phyloP scores from a whole-genome alignment of 2,797 vertebrate species.

The Synanceia verrucosa region DNA sequence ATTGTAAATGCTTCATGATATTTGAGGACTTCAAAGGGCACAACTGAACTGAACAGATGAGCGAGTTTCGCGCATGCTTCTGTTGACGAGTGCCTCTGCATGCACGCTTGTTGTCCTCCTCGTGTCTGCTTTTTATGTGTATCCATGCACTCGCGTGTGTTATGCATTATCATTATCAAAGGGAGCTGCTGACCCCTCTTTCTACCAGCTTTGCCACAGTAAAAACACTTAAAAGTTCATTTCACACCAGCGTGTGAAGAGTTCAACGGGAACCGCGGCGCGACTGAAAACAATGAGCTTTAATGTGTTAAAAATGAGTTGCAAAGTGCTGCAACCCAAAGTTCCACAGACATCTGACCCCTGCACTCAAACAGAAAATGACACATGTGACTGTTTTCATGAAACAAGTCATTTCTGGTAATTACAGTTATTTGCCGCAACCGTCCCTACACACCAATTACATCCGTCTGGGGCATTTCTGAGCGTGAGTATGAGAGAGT shows the following conservation, averaged over 20 bases:
- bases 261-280: slow-evolving; percentile 58
- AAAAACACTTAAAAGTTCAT: slow-evolving; percentile 61
- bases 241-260: slow-evolving; percentile 51
- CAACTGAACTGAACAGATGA: slow-evolving; percentile 64
- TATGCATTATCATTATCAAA: slow-evolving; percentile 73
- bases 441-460: slow-evolving; percentile 80
- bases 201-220: slow-evolving; percentile 36
- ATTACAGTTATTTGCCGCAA: slow-evolving; percentile 85
- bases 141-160: slow-evolving; percentile 12
- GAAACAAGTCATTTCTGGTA: slow-evolving; percentile 84
- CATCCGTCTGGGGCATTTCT: slow-evolving; percentile 73
- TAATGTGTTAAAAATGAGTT: slow-evolving; percentile 74
- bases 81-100: slow-evolving; percentile 35
- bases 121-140: slow-evolving; percentile 29
- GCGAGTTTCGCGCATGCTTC: slow-evolving; percentile 32
- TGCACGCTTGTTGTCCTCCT: slow-evolving; percentile 15
- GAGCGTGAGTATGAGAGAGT: slow-evolving; percentile 18
- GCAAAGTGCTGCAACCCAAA: slow-evolving; percentile 69
- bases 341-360: slow-evolving; percentile 74
- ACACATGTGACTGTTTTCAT: slow-evolving; percentile 79
- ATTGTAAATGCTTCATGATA: slow-evolving; percentile 79
- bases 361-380: slow-evolving; percentile 74
- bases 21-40: slow-evolving; percentile 78
- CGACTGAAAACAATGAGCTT: slow-evolving; percentile 74
- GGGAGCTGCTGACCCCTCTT: slow-evolving; percentile 67